A percentile compares a stretch with the other conserved stretches of the same genome.
Conservation (phyloP, 2,797 vertebrate genomes). For the Sandelia bainsii region DNA sequence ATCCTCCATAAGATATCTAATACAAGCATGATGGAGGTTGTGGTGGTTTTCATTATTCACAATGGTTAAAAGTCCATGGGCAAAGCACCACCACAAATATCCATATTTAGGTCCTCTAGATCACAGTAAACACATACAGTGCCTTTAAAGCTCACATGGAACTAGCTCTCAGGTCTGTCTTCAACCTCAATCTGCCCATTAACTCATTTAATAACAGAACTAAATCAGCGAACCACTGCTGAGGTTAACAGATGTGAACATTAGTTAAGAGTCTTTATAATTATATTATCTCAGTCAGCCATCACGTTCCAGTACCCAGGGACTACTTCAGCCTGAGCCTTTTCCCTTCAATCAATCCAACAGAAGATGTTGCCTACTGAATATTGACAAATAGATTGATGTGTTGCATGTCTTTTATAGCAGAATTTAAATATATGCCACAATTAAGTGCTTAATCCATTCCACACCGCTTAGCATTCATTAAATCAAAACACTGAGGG, state of each 20-base stretch:
- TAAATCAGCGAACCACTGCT: conserved; percentile 39
- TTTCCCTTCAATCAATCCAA: conserved; percentile 50
- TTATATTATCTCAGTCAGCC: conserved; percentile 63
- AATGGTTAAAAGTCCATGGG: not conserved
- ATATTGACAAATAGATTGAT: conserved; percentile 48
- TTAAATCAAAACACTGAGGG: conserved; percentile 37
- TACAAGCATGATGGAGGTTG: conserved; percentile 1
- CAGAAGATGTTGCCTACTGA: conserved; percentile 23
- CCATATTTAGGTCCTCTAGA: not conserved
- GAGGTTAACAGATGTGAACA: conserved; percentile 69
- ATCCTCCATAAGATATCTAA: conserved; percentile 26
- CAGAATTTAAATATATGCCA: conserved; percentile 21
- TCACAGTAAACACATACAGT: not conserved
- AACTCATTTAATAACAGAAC: conserved; percentile 31
- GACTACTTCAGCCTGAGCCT: conserved; percentile 20
- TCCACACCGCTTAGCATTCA: conserved; percentile 33
- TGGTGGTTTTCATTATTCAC: conserved; percentile 17
- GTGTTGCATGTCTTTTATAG: conserved; percentile 32
- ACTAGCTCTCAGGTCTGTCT: conserved; percentile 28
- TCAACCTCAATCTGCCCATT: conserved; percentile 14
- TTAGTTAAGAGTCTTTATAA: conserved; percentile 70
- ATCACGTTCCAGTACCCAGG: conserved; percentile 45
- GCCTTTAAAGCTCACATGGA: conserved; percentile 9
- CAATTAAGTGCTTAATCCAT: conserved; percentile 39
- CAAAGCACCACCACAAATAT: not conserved